These are phyloP conservation scores for Ara ararauna DNA, from an alignment of 2,797 vertebrate genomes.

Conservation along the genomic window DNA sequence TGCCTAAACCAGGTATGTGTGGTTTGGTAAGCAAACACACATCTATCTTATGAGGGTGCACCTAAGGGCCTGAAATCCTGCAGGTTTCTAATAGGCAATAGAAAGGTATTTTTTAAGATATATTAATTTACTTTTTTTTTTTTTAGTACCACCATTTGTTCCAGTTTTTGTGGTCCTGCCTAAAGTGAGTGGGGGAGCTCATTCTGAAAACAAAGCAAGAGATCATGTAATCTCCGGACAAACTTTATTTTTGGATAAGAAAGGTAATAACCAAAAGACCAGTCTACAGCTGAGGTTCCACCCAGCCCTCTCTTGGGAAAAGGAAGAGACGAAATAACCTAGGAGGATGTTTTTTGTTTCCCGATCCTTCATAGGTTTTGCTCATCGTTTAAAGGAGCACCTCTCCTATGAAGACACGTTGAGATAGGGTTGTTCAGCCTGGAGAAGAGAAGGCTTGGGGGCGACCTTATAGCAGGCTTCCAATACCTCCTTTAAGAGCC, in stretches of 20 bases:
- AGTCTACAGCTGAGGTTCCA: neutral
- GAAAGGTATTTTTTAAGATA: neutral
- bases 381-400: neutral
- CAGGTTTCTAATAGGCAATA: neutral
- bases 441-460: neutral
- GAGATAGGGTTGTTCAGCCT: neutral
- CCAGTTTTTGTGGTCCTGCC: neutral
- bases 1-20: neutral
- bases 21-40: neutral
- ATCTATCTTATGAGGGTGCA: neutral
- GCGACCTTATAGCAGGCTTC: neutral
- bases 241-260: neutral
- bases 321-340: neutral
- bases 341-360: neutral
- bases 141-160: neutral
- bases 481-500: neutral
- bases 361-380: neutral
- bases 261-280: neutral
- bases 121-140: neutral
- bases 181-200: neutral
- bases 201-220: neutral
- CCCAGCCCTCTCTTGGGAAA: rapidly evolving
- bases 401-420: neutral
- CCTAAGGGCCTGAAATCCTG: neutral
- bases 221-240: neutral